Evolutionary conservation across 2,888 invertebrate genomes (phyloP), one percentile per base, ranked within the genome.

Genomic region (Neoaliturus tenellus): DNA sequence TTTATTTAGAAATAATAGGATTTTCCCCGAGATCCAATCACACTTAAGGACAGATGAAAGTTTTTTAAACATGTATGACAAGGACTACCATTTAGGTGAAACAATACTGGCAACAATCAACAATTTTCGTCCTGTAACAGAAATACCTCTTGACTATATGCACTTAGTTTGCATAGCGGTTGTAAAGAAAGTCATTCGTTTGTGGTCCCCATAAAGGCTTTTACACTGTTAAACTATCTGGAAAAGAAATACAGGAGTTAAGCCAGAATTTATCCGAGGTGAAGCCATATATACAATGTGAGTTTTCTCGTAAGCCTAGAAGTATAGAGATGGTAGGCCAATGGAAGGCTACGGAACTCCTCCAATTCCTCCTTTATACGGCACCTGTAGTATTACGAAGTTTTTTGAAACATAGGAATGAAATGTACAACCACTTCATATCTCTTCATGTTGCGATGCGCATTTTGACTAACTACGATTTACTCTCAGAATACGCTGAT

Each of bases 71-170:
- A 58, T 39, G 58, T 35, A 33, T 14, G 20, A 84, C 12, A 44
- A 44, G 17, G 44, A 12, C 4, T 12, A 44, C 44, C 44, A 44
- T 44, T 44, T 44, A 44, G 44, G 44, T 44, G 12, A 8, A 44
- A 8, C 82, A 14, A 83, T 55, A 10, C 80, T 87, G 39, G 83
- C 87, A 8, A 44, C 25, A 58, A 55, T 84, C n/a, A n/a, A n/a
- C n/a, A 23, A 83, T 25, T 58, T 88, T 73, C 86, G 87, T 1
- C 80, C 87, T 85, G 85, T 88, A 20, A 39, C 84, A n/a, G 85
- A 87, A 58, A 87, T 89, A 85, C 87, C 88, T 10, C 55, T 89
- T 10, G 89, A 89, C 83, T 88, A 88, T 69, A 89, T 89, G 89
- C 89, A 89, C 82, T 85, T 88, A 10, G 87, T 88, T 6, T 89